Evolutionary conservation across 2,888 invertebrate genomes (phyloP), one percentile per base, ranked within the genome.

Genomic region (Seladonia tumulorum): DNA sequence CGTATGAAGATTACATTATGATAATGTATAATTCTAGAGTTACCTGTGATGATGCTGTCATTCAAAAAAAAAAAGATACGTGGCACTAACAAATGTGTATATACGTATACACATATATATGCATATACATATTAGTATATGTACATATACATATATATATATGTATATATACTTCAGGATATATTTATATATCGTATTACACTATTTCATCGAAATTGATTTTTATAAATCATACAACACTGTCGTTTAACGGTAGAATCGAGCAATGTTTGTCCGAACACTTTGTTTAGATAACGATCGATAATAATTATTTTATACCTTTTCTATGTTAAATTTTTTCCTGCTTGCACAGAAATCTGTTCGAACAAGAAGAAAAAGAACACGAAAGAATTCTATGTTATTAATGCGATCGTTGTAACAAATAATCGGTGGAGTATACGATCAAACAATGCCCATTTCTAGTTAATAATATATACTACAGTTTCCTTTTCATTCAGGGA

Each of bases 1-100:
- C 91, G 82, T 86, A 87, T 85, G 88, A 88, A 89, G 82, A 84
- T 88, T 90, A 87, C 82, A 88, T 86, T 86, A 90, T 74, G 75
- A 73, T 88, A 84, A 73, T 82, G 80, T 86, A 89, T 89, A 90
- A 63, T 29, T 63, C 63, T 76, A 86, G 82, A 90, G 84, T 68
- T 81, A 89, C 88, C 82, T 86, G 84, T 88, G 82, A 87, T 78
- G 83, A 68, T 77, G 63, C 39, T 84, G 53, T 60, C 39, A 39
- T 83, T 75, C 86, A 71, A 79, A 84, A 42, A 29, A 82, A 82
- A 29, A 82, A 82, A 82, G 42, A 57, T 83, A 79, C 29, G 76
- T 83, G 82, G 85, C 83, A 86, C 82, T 85, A 77, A 79, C 78
- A 76, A 53, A 73, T 72, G 42, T 79, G 77, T 70, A 75, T 35